These are phyloP conservation scores for Lamellibrachia columna DNA, from an alignment of 2,888 invertebrate species.

Conservation along the genomic window DNA sequence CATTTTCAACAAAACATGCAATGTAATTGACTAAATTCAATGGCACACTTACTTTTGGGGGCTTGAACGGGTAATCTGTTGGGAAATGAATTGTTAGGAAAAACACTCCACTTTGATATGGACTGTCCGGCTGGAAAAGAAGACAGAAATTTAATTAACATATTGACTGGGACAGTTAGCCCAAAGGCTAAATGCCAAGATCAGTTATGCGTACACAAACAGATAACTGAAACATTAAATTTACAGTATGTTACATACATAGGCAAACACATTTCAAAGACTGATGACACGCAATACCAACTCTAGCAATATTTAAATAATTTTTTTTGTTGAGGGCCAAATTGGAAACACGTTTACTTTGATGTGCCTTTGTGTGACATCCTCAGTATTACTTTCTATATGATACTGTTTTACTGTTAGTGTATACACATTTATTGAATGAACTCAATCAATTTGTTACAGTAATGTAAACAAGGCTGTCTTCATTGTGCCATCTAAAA, in stretches of 20 bases:
- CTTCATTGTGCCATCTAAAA: no score
- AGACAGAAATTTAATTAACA: background rate
- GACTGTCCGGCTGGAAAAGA: slow-evolving; percentile 91
- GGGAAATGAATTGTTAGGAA: slow-evolving; percentile 99
- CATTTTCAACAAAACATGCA: background rate
- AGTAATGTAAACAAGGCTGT: no score
- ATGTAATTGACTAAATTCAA: background rate
- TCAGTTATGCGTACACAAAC: background rate
- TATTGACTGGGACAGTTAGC: background rate
- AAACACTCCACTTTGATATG: slow-evolving; percentile 99
- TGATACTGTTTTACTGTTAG: no score
- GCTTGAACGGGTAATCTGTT: slow-evolving; percentile 99
- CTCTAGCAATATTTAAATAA: no score
- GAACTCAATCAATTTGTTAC: no score
- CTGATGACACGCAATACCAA: no score
- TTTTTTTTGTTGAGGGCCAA: no score
- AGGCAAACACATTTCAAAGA: no score
- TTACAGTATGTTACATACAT: no score
- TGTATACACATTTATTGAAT: no score
- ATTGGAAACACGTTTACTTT: no score
- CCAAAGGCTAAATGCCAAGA: background rate
- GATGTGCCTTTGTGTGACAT: background rate
- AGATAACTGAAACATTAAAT: background rate
- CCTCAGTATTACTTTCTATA: background rate
- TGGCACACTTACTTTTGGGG: slow-evolving; percentile 79